Base-by-base conservation (phyloP, 30 jellyfish, hydroid and myxozoan species). In the Hydractinia symbiolongicarpus region DNA sequence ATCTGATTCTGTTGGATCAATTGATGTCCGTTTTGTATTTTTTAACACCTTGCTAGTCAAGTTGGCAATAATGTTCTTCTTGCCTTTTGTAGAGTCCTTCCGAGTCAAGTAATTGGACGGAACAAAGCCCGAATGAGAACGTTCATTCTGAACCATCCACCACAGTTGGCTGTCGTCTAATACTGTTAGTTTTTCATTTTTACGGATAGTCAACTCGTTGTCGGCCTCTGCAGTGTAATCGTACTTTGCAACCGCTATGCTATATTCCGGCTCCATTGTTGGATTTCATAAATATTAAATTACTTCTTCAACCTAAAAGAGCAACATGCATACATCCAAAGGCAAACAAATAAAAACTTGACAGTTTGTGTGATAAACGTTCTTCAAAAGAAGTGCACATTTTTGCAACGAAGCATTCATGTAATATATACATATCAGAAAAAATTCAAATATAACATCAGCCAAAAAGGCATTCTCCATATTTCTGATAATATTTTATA, bases 101-200 rank as follows among this genome's bases (percentile, higher is more conserved):
- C 98, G 84, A 49, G 94, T 85, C n/a, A 91, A 78, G 52, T 91
- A 91, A 75, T 91, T 91, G n/a, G 98, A 91, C 13, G 98, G 98
- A 5, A 91, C 98, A 73, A 79, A 86, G 4, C 98, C 98, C 14
- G 95, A 86, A 61, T 82, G 53, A 40, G 84, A 81, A 54, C 72
- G 72, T 55, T 91, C 98, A 73, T 86, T 91, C 86, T 91, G 95
- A 16, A 91, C 98, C 70, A 86, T 74, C 98, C 98, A 91, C 98
- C 98, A 91, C 40, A 89, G 89, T 58, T 91, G 98, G 70, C 89
- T 80, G 70, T 91, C 98, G 58, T 91, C 98, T 84, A 91, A 56
- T 11, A 91, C 91, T 8, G 76, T 78, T 66, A 91, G 76, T 55
- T 86, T 91, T 78, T 91, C 98, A 77, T 86, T 83, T 80, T 86